Base-by-base conservation (phyloP, 2,888 invertebrate species). In the Celastrina argiolus region DNA sequence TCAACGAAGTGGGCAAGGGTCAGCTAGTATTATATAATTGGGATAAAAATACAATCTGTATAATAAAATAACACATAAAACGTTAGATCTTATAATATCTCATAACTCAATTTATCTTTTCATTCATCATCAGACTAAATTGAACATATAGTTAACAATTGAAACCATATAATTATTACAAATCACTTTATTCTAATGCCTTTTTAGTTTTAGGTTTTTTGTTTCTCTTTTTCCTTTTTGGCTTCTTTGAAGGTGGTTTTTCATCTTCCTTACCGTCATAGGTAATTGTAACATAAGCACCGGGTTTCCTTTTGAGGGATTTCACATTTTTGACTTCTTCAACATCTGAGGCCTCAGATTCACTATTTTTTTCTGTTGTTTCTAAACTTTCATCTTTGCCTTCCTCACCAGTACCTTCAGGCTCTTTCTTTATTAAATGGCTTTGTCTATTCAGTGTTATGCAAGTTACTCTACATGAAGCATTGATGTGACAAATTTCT, bases 391-490 rank as follows among this genome's bases (percentile, higher is more conserved):
- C 74, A 39, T 75, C 73, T 39, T 66, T 67, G 22, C 70, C 68
- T 16, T 28, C 39, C 65, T 72, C 71, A 69, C 81, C 78, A 63
- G 75, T 72, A 22, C 76, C 68, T n/a, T 88, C 83, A 12, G 12
- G 51, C 73, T 89, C 89, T 68, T 88, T 88, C 70, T 87, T 85
- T 34, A 88, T 78, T 31, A 84, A 74, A 75, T 86, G 83, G 69
- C 76, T 84, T 68, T 90, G 87, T 77, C 85, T 91, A 71, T 94
- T 88, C 36, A 96, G 81, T 66, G 93, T 87, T 64, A 96, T 81
- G 78, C 96, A 96, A 16, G 96, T 96, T 14, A 96, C 93, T 75
- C 97, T 92, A 78, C 95, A 95, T 4, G 93, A 93, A 63, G 94
- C 93, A 79, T 93, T 93, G n/a, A 91, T 85, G 67, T 88, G 90